Evolutionary conservation across 2,797 vertebrate genomes (phyloP).

Genomic region (Parauchenoglanis punctatus): DNA sequence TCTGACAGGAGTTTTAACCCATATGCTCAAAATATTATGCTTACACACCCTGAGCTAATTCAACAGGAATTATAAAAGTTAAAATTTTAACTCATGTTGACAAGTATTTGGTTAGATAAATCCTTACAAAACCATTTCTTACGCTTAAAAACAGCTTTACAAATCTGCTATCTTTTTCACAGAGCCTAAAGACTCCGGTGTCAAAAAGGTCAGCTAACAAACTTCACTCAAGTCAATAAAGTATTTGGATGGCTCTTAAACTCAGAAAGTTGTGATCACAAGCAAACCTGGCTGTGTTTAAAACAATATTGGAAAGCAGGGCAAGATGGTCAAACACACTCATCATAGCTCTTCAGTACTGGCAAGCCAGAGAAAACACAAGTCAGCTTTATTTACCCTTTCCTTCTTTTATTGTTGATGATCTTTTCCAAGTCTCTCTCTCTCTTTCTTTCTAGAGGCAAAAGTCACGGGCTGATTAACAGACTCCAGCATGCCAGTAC

Average conservation of each 20-base stretch:
- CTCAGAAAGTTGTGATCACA: background rate
- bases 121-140: background rate
- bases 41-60: background rate
- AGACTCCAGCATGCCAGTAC: conserved; percentile 71
- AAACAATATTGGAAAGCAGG: background rate
- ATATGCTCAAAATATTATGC: background rate
- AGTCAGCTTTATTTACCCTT: conserved; percentile 56
- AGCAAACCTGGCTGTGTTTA: background rate
- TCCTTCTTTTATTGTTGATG: conserved; percentile 22
- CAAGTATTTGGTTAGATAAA: background rate
- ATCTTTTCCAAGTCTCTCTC: conserved; percentile 22
- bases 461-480: conserved; percentile 75
- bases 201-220: background rate
- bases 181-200: background rate
- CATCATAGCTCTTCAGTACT: conserved; percentile 57
- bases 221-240: background rate
- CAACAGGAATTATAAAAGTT: background rate
- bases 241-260: background rate
- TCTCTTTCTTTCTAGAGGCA: conserved; percentile 62
- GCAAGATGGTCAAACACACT: conserved; percentile 54
- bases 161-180: background rate
- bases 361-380: conserved; percentile 51
- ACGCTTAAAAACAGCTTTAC: background rate
- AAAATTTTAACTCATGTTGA: background rate
- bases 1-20: background rate